phyloP scores from a whole-genome alignment of 2,113 vertebrate species.

The Planiliza haematocheilus region DNA sequence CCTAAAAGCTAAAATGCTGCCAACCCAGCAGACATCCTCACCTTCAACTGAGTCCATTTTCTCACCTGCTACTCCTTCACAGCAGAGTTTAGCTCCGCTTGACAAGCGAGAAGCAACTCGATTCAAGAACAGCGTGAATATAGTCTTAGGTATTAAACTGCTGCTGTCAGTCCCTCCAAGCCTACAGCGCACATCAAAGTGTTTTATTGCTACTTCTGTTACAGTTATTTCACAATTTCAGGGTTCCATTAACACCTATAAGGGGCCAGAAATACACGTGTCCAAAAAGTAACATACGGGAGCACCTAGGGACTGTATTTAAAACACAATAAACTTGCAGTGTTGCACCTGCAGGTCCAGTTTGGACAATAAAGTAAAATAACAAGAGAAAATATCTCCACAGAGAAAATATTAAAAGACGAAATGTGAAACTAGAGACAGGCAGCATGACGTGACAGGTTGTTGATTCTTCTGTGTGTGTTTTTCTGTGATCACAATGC shows the following conservation, averaged over 20 bases:
- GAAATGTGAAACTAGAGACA: not conserved
- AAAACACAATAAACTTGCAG: conserved; percentile 18
- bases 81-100: not conserved
- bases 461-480: not conserved
- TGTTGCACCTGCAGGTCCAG: conserved; percentile 4
- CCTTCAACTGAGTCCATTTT: not conserved
- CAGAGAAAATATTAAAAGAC: conserved; percentile 7
- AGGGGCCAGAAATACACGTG: conserved; percentile 4
- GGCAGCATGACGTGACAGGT: not conserved
- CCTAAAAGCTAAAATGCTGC: not conserved
- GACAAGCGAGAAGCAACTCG: not conserved
- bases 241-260: not conserved
- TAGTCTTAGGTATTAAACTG: too few relatives aligned
- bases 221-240: conserved; percentile 2
- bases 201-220: not conserved
- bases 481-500: conserved; percentile 2
- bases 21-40: not conserved
- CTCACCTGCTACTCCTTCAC: not conserved
- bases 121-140: too few relatives aligned
- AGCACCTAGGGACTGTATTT: not conserved
- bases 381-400: not conserved
- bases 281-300: conserved; percentile 8
- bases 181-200: not conserved
- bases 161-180: not conserved
- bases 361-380: conserved; percentile 1